A percentile compares a stretch with the other conserved stretches of the same genome.
phyloP scores from a whole-genome alignment of 2,113 vertebrate genomes.

The Fulmarus glacialis region DNA sequence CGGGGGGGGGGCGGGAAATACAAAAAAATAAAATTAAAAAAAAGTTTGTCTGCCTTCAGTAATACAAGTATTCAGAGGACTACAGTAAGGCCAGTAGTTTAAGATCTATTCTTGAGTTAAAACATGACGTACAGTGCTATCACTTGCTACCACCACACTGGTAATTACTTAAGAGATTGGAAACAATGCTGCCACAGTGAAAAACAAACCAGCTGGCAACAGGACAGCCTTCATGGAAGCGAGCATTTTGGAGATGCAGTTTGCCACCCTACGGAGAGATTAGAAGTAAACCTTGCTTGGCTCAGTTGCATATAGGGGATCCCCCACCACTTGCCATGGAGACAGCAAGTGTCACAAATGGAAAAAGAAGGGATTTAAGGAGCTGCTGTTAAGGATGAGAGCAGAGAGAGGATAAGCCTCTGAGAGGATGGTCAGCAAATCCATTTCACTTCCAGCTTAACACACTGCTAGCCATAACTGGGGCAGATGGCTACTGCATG shows the following conservation, averaged over 20 bases:
- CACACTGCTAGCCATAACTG: not conserved
- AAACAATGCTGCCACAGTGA: not conserved
- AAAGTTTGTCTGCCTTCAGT: not conserved
- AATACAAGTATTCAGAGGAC: not conserved
- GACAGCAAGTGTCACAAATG: not conserved
- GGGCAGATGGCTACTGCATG: not conserved
- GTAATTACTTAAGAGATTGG: not conserved
- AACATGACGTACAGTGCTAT: not conserved
- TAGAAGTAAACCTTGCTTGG: not conserved
- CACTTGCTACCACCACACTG: not conserved
- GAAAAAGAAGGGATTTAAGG: not conserved
- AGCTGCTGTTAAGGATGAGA: not conserved
- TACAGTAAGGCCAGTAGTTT: not conserved
- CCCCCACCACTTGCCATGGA: not conserved
- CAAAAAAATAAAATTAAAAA: not conserved
- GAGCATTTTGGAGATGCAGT: not conserved
- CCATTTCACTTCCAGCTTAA: not conserved
- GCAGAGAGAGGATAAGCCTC: not conserved
- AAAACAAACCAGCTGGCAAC: not conserved
- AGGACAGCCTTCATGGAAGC: not conserved
- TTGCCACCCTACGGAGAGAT: not conserved
- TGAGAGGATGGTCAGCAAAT: not conserved
- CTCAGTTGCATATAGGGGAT: not conserved
- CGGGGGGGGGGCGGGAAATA: rapidly evolving
- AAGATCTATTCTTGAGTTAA: not conserved